Percentiles rank a stretch among this genome's conserved stretches.
These are phyloP conservation scores for Lepus oiostolus DNA, from an alignment of 2,797 vertebrate species.

Conservation along the genomic window DNA sequence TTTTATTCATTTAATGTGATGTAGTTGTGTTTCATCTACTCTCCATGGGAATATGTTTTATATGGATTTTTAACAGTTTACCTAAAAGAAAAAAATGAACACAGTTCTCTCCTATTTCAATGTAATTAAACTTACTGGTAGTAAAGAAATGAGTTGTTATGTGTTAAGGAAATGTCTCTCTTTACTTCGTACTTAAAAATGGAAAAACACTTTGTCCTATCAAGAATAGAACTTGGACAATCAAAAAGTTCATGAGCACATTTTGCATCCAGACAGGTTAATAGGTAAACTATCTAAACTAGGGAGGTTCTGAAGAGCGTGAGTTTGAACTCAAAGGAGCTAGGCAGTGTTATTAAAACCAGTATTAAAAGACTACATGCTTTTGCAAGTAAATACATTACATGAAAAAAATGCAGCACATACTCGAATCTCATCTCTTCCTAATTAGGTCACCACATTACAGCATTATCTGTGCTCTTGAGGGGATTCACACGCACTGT, in stretches of 20 bases:
- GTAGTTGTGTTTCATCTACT: constrained; percentile 25
- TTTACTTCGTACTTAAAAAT: constrained; percentile 63
- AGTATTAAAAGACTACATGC: not conserved
- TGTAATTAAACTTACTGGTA: not conserved
- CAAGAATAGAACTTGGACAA: constrained; percentile 9
- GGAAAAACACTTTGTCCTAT: not conserved
- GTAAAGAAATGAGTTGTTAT: constrained; percentile 16
- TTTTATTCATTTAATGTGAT: constrained; percentile 54
- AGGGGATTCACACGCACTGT: not conserved
- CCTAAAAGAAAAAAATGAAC: constrained; percentile 48
- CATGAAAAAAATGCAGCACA: not conserved
- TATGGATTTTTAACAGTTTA: not conserved
- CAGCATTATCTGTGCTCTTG: not conserved
- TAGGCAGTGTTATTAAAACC: not conserved
- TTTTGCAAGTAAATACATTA: not conserved
- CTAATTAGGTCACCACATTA: not conserved
- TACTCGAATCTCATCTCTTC: not conserved
- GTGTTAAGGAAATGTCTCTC: constrained; percentile 20
- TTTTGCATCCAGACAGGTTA: constrained; percentile 3
- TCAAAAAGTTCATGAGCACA: not conserved
- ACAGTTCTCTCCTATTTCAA: constrained; percentile 20
- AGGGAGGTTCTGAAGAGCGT: not conserved
- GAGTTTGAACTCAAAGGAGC: not conserved
- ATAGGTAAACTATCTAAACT: not conserved
- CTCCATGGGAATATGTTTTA: constrained; percentile 44